Conservation (phyloP, 2,113 vertebrate species). For the Guaruba guarouba region DNA sequence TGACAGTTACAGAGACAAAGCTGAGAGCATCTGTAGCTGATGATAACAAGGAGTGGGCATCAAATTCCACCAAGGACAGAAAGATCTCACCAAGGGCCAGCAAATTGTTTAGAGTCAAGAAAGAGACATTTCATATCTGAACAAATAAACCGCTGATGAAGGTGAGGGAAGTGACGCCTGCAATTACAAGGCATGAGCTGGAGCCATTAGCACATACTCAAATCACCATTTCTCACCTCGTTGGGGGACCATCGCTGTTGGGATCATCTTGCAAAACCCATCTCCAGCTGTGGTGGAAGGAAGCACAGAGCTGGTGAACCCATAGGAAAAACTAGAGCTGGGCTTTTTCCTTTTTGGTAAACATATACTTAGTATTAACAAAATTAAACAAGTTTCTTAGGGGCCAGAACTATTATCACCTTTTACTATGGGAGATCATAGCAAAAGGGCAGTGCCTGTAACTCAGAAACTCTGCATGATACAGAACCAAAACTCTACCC, state of each 20-base stretch:
- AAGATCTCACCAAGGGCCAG: neutral
- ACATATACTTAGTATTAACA: neutral
- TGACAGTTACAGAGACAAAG: neutral
- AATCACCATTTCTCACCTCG: neutral
- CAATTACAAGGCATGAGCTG: neutral
- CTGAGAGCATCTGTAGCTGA: neutral
- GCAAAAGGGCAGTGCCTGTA: neutral
- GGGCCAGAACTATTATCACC: neutral
- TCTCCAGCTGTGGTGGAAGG: neutral
- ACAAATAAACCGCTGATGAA: neutral
- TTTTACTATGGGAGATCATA: neutral
- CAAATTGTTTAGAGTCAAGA: neutral
- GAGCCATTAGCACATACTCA: neutral
- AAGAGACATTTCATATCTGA: neutral
- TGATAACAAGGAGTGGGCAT: neutral
- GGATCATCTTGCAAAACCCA: neutral
- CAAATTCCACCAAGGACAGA: neutral
- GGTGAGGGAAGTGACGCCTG: neutral
- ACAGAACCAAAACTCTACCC: neutral
- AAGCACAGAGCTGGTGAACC: neutral
- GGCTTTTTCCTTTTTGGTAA: neutral
- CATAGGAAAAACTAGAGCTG: neutral
- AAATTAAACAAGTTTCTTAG: neutral
- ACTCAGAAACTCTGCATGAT: neutral
- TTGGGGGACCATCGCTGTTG: neutral